Evolutionary conservation across 2,797 vertebrate genomes (phyloP).

Genomic region (Manis pentadactyla): DNA sequence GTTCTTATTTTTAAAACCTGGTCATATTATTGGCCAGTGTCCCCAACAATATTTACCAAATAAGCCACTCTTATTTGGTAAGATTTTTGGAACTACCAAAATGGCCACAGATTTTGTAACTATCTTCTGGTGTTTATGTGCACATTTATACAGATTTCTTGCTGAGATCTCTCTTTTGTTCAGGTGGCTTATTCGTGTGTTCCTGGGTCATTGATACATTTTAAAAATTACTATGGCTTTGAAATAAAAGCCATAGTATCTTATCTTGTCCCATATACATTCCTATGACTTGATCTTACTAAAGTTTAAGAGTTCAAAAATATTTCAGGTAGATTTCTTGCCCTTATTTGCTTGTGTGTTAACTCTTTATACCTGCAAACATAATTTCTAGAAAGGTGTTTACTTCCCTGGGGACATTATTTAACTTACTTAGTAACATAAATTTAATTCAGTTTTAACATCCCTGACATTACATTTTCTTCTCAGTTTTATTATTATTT

Average conservation of each 20-base stretch:
- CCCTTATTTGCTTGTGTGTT: background rate
- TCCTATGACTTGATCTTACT: background rate
- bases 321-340: background rate
- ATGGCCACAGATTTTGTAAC: background rate
- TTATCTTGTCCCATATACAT: background rate
- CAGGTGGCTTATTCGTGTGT: background rate
- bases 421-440: background rate
- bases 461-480: background rate
- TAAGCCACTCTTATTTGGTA: background rate
- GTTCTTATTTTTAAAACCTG: background rate
- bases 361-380: background rate
- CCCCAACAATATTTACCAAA: background rate
- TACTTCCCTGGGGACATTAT: background rate
- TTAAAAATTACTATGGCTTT: constrained; percentile 18
- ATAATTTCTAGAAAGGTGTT: background rate
- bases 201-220: background rate
- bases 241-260: background rate
- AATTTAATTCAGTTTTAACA: background rate
- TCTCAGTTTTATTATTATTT: background rate
- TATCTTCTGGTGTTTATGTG: too few relatives aligned
- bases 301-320: background rate
- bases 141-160: background rate
- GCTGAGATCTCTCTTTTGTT: constrained; percentile 1
- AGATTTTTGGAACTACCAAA: background rate
- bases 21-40: background rate